Evolutionary conservation across 2,888 invertebrate genomes (phyloP).

Genomic region (Amphipyra berbera): DNA sequence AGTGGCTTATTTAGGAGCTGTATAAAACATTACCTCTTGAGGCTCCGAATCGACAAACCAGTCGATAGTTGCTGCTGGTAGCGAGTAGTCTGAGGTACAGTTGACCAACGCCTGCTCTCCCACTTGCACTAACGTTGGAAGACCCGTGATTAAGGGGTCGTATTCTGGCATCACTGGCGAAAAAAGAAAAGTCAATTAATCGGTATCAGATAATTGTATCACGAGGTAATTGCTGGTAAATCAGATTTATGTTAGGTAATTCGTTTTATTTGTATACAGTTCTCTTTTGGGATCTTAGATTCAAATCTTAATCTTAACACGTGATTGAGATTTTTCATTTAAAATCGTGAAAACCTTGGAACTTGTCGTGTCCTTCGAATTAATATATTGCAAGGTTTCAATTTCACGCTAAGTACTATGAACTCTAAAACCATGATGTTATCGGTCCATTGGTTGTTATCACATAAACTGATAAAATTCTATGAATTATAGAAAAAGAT

Average conservation of each 20-base stretch:
- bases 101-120: slow-evolving; percentile 84
- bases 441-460: too few species aligned
- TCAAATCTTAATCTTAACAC: not conserved
- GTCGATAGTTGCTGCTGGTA: slow-evolving; percentile 82
- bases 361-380: too few species aligned
- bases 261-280: not conserved
- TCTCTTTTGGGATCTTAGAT: not conserved
- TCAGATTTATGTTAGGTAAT: too few species aligned
- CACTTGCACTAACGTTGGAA: slow-evolving; percentile 81
- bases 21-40: slow-evolving; percentile 75
- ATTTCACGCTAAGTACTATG: too few species aligned
- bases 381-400: too few species aligned
- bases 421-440: too few species aligned
- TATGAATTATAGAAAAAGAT: too few species aligned
- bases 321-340: too few species aligned
- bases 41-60: slow-evolving; percentile 86
- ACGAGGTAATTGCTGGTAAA: not conserved
- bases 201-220: not conserved
- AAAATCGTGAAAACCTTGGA: too few species aligned
- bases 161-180: slow-evolving; percentile 83
- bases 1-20: not conserved
- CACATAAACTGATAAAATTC: too few species aligned
- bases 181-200: slow-evolving; percentile 3
- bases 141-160: slow-evolving; percentile 84
- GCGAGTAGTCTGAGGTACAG: slow-evolving; percentile 86